Conservation (phyloP, 2,113 vertebrate genomes). For the Pycnonotus jocosus region DNA sequence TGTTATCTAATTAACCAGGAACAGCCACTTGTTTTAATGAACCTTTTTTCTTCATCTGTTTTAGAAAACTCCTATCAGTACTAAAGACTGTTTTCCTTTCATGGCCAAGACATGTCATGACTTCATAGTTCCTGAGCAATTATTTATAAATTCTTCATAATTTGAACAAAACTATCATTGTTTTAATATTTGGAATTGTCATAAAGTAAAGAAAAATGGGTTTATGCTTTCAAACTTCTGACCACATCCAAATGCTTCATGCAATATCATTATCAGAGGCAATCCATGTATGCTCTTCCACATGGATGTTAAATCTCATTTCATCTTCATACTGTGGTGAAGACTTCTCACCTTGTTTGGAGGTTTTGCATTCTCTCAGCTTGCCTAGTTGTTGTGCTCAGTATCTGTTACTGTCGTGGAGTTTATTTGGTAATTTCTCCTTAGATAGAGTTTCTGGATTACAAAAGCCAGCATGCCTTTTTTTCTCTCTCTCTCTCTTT, state of each 20-base stretch:
- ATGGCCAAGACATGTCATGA: background rate
- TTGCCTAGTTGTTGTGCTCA: background rate
- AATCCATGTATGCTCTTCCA: background rate
- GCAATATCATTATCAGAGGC: background rate
- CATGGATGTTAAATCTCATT: background rate
- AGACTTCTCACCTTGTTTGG: background rate
- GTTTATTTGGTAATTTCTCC: background rate
- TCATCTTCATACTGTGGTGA: background rate
- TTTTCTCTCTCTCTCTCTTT: accelerated
- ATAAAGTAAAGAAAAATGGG: background rate
- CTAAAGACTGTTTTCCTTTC: background rate
- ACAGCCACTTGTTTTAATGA: background rate
- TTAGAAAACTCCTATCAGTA: background rate
- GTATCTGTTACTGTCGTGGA: background rate
- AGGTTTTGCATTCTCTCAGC: background rate
- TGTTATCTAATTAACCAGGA: background rate
- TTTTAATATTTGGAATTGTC: background rate
- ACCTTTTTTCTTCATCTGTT: background rate
- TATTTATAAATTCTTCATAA: background rate
- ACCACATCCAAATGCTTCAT: background rate
- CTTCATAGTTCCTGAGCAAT: background rate
- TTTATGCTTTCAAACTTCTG: background rate
- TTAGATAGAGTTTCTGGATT: background rate
- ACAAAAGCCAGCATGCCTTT: background rate
- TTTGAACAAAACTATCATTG: background rate